Evolutionary conservation across 2,113 vertebrate species (phyloP), one percentile per base, ranked within the genome.

Genomic region (Anhinga anhinga): DNA sequence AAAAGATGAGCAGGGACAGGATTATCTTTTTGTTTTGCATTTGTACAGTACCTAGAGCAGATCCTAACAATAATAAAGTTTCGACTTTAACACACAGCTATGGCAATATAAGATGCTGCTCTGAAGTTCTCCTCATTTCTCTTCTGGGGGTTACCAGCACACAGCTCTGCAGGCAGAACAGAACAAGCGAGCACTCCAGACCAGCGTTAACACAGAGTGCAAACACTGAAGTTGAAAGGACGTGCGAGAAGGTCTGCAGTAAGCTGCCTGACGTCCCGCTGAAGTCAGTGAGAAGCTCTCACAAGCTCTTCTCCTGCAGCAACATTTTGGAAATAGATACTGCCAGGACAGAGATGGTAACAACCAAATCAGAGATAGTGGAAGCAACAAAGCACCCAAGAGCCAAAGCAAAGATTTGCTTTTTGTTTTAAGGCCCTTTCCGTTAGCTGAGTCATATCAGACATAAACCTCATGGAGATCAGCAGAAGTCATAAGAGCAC

Each of bases 391-490:
- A 93, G 71, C 77, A 65, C 40, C 29, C 34, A 59, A 53, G 21
- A 85, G 62, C 49, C 74, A 90, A 67, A 86, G 83, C 30, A 76
- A 81, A 87, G 53, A 45, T 44, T 78, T 93, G 45, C 25, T 36
- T 65, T 86, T 49, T 63, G 58, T 49, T 76, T 63, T 26, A 52
- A 83, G 88, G 26, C 26, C 42, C 70, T 82, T 78, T 58, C 81
- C 61, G 27, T 78, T 83, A 86, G 89, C 91, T 89, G 58, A 95
- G 89, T 96, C 90, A 91, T 62, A 53, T 73, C 74, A 82, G 71
- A 56, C 30, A 7, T 9, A 56, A 65, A 3, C 13, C 47, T 23
- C 52, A 29, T 2, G 3, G 72, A 85, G 70, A 86, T 49, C 73
- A 86, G 53, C 49, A 77, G 72, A 88, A 90, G 49, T 40, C 11